These are phyloP conservation scores for Amblyraja radiata DNA, from an alignment of 2,797 vertebrate genomes.

Conservation along the genomic window DNA sequence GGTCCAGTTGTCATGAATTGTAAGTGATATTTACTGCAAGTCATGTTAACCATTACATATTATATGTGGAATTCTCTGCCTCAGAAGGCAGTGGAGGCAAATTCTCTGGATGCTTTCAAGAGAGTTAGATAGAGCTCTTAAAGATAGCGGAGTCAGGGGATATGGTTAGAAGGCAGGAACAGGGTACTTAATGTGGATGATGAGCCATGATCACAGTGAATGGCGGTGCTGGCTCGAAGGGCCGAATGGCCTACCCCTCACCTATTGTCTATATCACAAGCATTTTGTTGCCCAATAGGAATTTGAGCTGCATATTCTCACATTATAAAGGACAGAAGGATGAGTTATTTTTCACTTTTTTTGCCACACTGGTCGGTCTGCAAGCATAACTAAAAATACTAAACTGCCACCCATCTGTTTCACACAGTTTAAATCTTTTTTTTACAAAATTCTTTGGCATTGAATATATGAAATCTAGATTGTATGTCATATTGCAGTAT, in stretches of 20 bases:
- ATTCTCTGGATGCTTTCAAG: too few relatives aligned
- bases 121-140: too few relatives aligned
- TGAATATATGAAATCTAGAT: not conserved
- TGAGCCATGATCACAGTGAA: too few relatives aligned
- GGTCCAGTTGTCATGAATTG: not conserved
- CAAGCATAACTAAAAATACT: not conserved
- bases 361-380: not conserved
- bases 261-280: too few relatives aligned
- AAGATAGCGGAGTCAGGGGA: too few relatives aligned
- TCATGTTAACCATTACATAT: not conserved
- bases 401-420: not conserved
- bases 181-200: too few relatives aligned
- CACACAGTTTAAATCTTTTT: not conserved
- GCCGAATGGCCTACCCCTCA: too few relatives aligned
- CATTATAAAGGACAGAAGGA: not conserved
- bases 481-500: not conserved
- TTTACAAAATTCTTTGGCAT: not conserved
- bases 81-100: too few relatives aligned
- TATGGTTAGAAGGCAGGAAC: too few relatives aligned
- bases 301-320: not conserved
- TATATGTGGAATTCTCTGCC: too few relatives aligned
- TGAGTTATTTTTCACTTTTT: slow-evolving; percentile 8
- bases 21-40: not conserved
- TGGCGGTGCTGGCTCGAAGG: too few relatives aligned
- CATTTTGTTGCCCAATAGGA: not conserved